phyloP scores from a whole-genome alignment of 2,797 vertebrate genomes.

The Characodon lateralis region DNA sequence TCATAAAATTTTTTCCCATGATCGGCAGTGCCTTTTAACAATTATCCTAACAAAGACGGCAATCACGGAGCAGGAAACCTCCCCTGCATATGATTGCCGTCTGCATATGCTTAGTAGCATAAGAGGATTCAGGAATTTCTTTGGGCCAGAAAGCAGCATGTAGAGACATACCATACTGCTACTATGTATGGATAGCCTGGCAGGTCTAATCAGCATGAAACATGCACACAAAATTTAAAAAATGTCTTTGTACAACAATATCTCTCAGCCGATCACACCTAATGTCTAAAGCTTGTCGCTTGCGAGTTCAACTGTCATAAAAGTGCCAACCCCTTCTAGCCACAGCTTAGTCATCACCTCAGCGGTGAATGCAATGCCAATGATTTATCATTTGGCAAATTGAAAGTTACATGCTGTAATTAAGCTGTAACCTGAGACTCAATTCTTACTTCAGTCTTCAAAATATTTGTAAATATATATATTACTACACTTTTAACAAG shows the following conservation, averaged over 20 bases:
- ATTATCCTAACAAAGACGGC: background rate
- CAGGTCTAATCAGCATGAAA: no score
- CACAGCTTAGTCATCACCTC: background rate
- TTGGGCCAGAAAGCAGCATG: background rate
- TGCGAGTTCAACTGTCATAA: background rate
- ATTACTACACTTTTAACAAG: no score
- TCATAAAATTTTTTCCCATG: background rate
- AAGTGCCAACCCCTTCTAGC: background rate
- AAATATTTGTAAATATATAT: no score
- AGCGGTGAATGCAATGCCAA: background rate
- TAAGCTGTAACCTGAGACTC: no score
- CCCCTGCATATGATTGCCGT: no score
- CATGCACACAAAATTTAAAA: no score
- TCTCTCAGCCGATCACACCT: no score
- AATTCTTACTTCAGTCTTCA: no score
- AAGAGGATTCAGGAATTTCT: background rate
- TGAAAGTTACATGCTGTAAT: background rate
- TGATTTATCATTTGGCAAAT: background rate
- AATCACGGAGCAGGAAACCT: background rate
- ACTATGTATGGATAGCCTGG: background rate
- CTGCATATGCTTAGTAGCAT: background rate
- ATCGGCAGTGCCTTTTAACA: background rate
- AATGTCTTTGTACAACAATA: no score
- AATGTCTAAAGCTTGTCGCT: background rate
- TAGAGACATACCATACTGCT: background rate